Evolutionary conservation across 1,140 invertebrate species (phyloP).

Genomic region (Zaprionus capensis): DNA sequence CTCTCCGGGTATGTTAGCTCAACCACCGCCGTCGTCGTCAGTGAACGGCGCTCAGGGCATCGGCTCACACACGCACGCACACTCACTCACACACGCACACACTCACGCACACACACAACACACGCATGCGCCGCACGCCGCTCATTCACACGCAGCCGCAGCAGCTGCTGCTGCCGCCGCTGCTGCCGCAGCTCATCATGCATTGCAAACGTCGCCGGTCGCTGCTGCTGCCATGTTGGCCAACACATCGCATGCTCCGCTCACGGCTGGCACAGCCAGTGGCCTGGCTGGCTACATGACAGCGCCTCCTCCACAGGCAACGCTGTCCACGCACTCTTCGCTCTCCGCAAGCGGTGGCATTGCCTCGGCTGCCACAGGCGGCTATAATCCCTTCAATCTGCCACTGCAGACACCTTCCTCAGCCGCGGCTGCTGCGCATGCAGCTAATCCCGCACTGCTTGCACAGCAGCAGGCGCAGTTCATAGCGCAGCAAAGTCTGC

Average conservation of each 20-base stretch:
- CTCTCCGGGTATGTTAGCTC: conserved; percentile 84
- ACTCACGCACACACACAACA: conserved; percentile 53
- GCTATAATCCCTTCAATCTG: conserved; percentile 64
- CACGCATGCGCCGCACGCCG: conserved; percentile 61
- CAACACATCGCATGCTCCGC: conserved; percentile 35
- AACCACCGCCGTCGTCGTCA: conserved; percentile 74
- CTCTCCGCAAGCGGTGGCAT: conserved; percentile 51
- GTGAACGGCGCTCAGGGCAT: conserved; percentile 71
- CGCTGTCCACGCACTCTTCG: conserved; percentile 47
- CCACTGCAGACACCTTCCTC: conserved; percentile 40
- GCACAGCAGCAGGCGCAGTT: conserved; percentile 83
- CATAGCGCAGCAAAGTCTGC: conserved; percentile 81
- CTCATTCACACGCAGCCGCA: conserved; percentile 52
- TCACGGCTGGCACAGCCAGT: conserved; percentile 46
- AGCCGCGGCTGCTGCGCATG: conserved; percentile 42
- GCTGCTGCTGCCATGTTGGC: conserved; percentile 34
- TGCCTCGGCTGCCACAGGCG: conserved; percentile 30
- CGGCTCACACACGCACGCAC: conserved; percentile 71
- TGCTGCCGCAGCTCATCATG: conserved; percentile 57
- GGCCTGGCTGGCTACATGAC: conserved; percentile 47
- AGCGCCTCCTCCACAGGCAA: conserved; percentile 36
- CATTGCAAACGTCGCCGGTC: conserved; percentile 60
- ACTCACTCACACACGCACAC: conserved; percentile 52
- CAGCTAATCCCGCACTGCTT: conserved; percentile 68
- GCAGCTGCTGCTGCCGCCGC: conserved; percentile 46